Evolutionary conservation across 2,888 invertebrate genomes (phyloP).

Genomic region (Lasioglossum leucozonium): DNA sequence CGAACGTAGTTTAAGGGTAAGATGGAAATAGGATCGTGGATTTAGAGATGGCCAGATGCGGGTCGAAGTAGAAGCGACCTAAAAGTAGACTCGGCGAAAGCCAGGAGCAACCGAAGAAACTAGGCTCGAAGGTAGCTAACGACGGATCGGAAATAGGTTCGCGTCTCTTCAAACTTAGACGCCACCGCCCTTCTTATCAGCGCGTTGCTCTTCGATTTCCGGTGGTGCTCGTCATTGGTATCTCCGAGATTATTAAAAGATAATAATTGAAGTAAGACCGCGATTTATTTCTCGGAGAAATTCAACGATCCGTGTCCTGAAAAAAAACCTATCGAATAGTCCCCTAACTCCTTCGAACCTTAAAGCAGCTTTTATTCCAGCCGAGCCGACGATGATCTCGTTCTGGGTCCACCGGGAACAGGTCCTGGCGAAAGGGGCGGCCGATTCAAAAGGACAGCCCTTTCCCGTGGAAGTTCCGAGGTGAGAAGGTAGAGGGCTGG

Average conservation of each 20-base stretch:
- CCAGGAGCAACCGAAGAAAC: too few species aligned
- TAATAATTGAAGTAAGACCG: too few species aligned
- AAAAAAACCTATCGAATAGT: not conserved
- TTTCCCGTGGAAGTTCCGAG: conserved; percentile 13
- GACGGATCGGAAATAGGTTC: not conserved
- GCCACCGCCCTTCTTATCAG: not conserved
- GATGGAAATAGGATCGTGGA: not conserved
- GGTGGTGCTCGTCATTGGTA: not conserved
- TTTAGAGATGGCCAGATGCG: not conserved
- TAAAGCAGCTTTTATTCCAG: not conserved
- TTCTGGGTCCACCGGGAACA: not conserved
- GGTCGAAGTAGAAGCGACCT: conserved; percentile 11
- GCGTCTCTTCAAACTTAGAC: not conserved
- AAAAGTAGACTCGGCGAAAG: not conserved
- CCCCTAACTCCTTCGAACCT: not conserved
- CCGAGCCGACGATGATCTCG: not conserved
- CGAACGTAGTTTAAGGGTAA: not conserved
- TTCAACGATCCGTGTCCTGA: not conserved
- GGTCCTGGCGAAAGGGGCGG: conserved; percentile 19
- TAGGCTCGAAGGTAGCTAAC: conserved; percentile 3
- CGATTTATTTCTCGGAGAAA: too few species aligned
- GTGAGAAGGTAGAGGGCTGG: conserved; percentile 35
- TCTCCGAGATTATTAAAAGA: too few species aligned
- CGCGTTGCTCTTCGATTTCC: not conserved
- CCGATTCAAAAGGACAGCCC: conserved; percentile 44